Percentiles rank a stretch among this genome's conserved stretches.
Evolutionary conservation across 2,113 vertebrate species (phyloP).

Genomic region (Nematolebias whitei): DNA sequence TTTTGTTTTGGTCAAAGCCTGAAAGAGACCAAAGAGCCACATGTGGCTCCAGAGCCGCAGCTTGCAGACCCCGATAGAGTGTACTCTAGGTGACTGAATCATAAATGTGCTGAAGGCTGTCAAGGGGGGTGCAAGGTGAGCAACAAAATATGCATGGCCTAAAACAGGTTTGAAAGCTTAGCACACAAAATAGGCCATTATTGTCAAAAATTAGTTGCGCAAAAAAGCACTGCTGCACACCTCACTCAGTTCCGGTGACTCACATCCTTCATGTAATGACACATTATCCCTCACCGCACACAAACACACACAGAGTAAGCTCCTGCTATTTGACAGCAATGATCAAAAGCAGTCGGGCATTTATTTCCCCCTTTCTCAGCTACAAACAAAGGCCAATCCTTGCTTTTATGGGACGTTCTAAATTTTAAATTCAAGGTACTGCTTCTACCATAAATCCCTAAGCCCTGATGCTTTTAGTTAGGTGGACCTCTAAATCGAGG

Average conservation of each 20-base stretch:
- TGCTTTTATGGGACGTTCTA: slow-evolving; percentile 58
- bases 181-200: no score
- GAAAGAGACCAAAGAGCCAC: no score
- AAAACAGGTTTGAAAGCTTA: no score
- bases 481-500: slow-evolving; percentile 21
- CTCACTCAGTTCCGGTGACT: slow-evolving; percentile 72
- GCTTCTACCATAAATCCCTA: slow-evolving; percentile 53
- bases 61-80: no score
- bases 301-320: slow-evolving; percentile 53
- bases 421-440: slow-evolving; percentile 55
- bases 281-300: slow-evolving; percentile 77
- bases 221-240: no score
- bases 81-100: no score
- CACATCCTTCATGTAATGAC: slow-evolving; percentile 77
- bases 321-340: slow-evolving; percentile 65
- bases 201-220: no score
- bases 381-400: slow-evolving; percentile 51
- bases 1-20: no score
- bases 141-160: no score
- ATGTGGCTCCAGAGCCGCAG: no score
- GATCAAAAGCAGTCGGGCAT: slow-evolving; percentile 70
- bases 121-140: no score
- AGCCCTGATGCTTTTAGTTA: slow-evolving; percentile 29
- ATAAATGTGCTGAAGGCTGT: no score
- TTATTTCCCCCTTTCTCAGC: slow-evolving; percentile 63